These are phyloP conservation scores for Laticauda colubrina DNA, from an alignment of 2,113 vertebrate genomes.

Conservation along the genomic window DNA sequence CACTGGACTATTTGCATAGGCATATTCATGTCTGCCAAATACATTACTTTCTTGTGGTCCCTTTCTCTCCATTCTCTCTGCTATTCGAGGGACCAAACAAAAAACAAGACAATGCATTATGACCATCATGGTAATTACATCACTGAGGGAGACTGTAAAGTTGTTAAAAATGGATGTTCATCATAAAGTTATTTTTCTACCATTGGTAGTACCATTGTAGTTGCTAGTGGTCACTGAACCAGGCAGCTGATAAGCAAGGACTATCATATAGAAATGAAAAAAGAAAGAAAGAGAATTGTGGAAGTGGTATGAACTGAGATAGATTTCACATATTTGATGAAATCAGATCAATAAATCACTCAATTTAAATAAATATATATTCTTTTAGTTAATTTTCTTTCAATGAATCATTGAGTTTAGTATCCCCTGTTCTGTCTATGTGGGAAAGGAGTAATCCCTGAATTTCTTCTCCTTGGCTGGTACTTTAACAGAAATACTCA, in stretches of 20 bases:
- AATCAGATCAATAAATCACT: background rate
- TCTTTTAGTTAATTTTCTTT: background rate
- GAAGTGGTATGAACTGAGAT: background rate
- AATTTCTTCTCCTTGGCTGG: background rate
- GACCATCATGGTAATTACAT: background rate
- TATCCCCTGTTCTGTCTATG: background rate
- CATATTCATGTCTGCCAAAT: background rate
- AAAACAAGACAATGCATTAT: background rate
- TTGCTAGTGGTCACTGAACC: background rate
- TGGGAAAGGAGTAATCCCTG: background rate
- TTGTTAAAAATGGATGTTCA: background rate
- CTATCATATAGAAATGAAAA: background rate
- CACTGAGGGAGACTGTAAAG: background rate
- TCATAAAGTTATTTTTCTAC: background rate
- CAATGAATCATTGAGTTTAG: background rate
- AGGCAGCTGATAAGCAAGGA: background rate
- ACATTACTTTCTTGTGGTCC: background rate
- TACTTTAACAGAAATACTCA: background rate
- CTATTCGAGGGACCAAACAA: background rate
- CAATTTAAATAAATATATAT: background rate
- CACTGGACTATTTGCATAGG: background rate
- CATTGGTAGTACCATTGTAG: background rate
- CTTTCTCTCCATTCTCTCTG: background rate
- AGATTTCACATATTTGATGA: background rate
- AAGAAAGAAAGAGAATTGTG: background rate